Conservation (phyloP, 2,797 vertebrate species). For the Sebastes umbrosus region DNA sequence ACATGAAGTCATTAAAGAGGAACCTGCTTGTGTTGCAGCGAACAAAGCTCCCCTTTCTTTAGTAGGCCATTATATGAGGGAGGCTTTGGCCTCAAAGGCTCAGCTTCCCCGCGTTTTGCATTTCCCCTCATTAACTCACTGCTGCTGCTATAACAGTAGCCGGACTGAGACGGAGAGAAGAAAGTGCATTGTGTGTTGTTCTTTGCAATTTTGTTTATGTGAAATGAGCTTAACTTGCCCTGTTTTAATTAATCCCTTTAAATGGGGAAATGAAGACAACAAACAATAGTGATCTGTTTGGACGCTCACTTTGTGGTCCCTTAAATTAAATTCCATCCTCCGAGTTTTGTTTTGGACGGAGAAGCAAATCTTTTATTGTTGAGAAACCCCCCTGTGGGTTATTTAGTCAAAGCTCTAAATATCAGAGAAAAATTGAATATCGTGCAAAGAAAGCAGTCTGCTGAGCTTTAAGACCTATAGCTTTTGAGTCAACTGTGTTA, state of each 20-base stretch:
- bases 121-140: slow-evolving; percentile 78
- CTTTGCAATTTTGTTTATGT: slow-evolving; percentile 36
- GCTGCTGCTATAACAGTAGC: slow-evolving; percentile 48
- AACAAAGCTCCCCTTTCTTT: slow-evolving; percentile 80
- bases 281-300: slow-evolving; percentile 1
- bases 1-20: slow-evolving; percentile 80
- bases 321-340: slow-evolving; percentile 7
- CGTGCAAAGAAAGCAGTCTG: neutral
- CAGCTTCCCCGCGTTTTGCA: slow-evolving; percentile 70
- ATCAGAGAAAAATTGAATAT: neutral
- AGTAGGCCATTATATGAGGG: slow-evolving; percentile 67
- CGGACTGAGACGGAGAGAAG: slow-evolving; percentile 39
- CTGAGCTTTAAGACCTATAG: neutral
- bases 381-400: neutral
- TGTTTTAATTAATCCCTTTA: slow-evolving; percentile 1
- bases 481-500: neutral
- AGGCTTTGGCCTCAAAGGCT: slow-evolving; percentile 77
- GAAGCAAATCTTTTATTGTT: neutral
- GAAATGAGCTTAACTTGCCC: slow-evolving; percentile 29
- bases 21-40: slow-evolving; percentile 75
- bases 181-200: slow-evolving; percentile 53
- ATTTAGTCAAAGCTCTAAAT: slow-evolving; percentile 21
- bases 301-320: slow-evolving; percentile 5
- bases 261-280: slow-evolving; percentile 8
- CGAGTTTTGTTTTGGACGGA: slow-evolving; percentile 18